Evolutionary conservation across 2,797 vertebrate species (phyloP).

Genomic region (Syndactyla subalaris): DNA sequence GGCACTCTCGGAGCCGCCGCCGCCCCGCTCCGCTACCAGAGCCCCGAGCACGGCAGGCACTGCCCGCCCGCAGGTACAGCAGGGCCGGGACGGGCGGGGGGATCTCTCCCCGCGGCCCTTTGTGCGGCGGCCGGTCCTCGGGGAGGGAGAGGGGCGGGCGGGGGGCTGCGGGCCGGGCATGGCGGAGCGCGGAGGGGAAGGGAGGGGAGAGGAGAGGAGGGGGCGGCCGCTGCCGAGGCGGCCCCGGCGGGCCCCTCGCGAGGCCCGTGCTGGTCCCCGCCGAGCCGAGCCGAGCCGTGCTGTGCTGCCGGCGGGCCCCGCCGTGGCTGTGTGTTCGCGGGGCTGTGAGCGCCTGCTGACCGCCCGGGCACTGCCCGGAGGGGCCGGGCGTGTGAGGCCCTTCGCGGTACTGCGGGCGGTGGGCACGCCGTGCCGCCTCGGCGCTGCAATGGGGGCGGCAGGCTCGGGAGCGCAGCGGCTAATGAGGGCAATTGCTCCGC

Average conservation of each 20-base stretch:
- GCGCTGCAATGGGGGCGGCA: background rate
- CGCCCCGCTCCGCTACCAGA: fast-evolving
- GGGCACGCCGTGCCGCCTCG: fast-evolving
- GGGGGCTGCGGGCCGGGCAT: background rate
- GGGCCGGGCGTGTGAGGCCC: fast-evolving
- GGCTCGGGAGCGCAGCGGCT: background rate
- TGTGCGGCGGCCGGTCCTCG: background rate
- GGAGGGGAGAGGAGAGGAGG: background rate
- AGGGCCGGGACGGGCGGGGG: too few species aligned
- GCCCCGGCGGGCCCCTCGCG: background rate
- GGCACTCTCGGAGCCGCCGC: fast-evolving
- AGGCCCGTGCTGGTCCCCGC: background rate
- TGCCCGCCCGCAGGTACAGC: background rate
- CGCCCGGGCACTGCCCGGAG: fast-evolving
- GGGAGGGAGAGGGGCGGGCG: background rate
- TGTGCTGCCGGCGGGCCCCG: too few species aligned
- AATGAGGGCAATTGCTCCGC: background rate
- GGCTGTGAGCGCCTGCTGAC: background rate
- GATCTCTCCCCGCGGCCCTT: fast-evolving
- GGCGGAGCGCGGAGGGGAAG: background rate
- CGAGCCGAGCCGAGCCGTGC: background rate
- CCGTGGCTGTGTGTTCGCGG: too few species aligned
- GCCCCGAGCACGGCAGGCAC: background rate
- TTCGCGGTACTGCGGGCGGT: background rate
- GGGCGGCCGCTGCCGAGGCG: background rate